Percentiles rank a stretch among this genome's conserved stretches.
Conservation (phyloP, 2,888 invertebrate species). For the Hypselothyrea guttata region DNA sequence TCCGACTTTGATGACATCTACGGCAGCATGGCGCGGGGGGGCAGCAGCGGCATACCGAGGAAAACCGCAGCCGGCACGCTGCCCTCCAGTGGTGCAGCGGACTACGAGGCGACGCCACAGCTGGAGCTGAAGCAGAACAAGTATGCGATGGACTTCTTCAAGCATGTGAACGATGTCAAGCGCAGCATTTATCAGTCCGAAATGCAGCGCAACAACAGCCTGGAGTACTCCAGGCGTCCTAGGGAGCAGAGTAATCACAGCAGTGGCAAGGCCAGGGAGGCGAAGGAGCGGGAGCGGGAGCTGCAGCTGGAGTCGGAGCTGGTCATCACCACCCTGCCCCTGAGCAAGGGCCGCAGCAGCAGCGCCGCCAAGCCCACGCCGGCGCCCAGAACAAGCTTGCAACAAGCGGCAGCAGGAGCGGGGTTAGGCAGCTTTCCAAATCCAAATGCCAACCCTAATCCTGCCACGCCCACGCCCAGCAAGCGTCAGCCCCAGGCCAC, state of each 20-base stretch:
- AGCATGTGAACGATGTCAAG: constrained; percentile 82
- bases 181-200: constrained; percentile 82
- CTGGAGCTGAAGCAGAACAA: constrained; percentile 81
- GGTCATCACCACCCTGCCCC: constrained; percentile 71
- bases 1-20: constrained; percentile 82
- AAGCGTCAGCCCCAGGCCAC: constrained; percentile 48
- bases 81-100: constrained; percentile 57
- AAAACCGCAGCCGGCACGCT: constrained; percentile 78
- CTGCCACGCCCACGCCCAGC: constrained; percentile 27
- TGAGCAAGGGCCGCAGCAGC: constrained; percentile 74
- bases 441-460: not conserved
- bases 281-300: constrained; percentile 30
- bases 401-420: constrained; percentile 13
- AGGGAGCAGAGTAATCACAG: constrained; percentile 12
- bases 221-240: constrained; percentile 47
- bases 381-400: constrained; percentile 73
- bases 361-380: constrained; percentile 69
- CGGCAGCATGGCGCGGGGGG: constrained; percentile 65
- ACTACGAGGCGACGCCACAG: constrained; percentile 42
- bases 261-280: constrained; percentile 44
- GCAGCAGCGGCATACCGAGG: constrained; percentile 75
- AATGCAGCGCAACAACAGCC: constrained; percentile 75
- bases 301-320: constrained; percentile 34
- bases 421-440: not conserved
- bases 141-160: constrained; percentile 82